Base-by-base conservation (phyloP, 2,113 vertebrate species). In the Apistogramma diplotaenia region DNA sequence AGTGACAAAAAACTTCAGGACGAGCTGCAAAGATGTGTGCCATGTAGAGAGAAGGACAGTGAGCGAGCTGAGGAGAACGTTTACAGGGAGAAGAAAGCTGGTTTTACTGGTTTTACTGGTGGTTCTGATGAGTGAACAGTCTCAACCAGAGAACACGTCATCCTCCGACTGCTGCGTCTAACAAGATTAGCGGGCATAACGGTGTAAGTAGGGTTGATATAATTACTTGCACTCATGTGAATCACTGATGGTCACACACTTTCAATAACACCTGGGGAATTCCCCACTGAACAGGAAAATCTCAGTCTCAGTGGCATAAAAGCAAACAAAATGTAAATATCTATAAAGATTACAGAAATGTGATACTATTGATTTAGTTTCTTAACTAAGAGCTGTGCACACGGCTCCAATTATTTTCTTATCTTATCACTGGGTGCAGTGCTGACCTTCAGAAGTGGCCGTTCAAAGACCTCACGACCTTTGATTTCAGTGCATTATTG, bases 151-250 rank as follows among this genome's bases (percentile, higher is more conserved):
- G 79, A 33, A 51, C 74, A 70, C 60, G 4, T 58, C 55, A 79
- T 83, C 76, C 53, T 81, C 60, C 78, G 85, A 89, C 71, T 73
- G 67, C 78, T 51, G 81, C 73, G 67, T 35, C 89, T 86, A 90
- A 87, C 76, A 71, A 60, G 86, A 90, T 93, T 89, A 87, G 1
- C 80, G 75, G 57, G 54, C 58, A 58, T 33, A 56, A 57, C 86
- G 54, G 70, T 71, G 51, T 74, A 37, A 81, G 49, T 53, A 70
- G 70, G 61, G 57, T 81, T 87, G 71, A 85, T 19, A 55, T 21
- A 78, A 81, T 85, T 51, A 89, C 73, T 80, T 19, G 74, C 53
- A 53, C 77, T 90, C 75, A 85, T 90, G 79, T 77, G 87, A 90
- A 37, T 81, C 80, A 6, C 67, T 84, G 84, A 89, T 76, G 8